phyloP scores from a whole-genome alignment of 2,888 invertebrate species.

The Mechanitis messenoides region DNA sequence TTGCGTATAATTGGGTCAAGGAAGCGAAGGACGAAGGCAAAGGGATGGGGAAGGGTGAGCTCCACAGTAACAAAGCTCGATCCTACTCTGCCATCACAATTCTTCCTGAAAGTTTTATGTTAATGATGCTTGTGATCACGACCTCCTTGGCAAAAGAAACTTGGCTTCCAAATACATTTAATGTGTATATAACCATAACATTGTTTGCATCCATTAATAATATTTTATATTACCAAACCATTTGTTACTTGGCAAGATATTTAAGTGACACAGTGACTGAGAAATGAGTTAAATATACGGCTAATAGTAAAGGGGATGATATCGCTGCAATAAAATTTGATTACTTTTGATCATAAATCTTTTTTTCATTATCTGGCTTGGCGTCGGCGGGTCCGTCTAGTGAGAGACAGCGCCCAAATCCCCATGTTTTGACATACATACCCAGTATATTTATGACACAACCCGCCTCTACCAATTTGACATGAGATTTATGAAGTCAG shows the following conservation, averaged over 20 bases:
- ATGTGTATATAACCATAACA: constrained; percentile 22
- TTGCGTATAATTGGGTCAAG: constrained; percentile 62
- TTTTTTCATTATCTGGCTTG: constrained; percentile 69
- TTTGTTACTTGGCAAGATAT: constrained; percentile 1
- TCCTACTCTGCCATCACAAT: constrained; percentile 62
- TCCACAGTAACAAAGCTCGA: constrained; percentile 61
- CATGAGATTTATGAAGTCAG: constrained; percentile 71
- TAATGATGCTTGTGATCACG: constrained; percentile 52
- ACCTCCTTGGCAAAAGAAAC: constrained; percentile 64
- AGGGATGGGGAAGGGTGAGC: constrained; percentile 45
- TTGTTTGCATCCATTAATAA: neutral
- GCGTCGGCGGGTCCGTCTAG: constrained; percentile 49
- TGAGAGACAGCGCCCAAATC: constrained; percentile 62
- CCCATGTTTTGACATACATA: constrained; percentile 74
- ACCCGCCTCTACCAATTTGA: constrained; percentile 58
- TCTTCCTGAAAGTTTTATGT: constrained; percentile 62
- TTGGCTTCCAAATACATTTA: constrained; percentile 48
- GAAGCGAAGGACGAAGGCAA: constrained; percentile 54
- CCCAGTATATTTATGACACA: constrained; percentile 66
- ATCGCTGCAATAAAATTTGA: constrained; percentile 70
- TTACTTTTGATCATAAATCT: constrained; percentile 74
- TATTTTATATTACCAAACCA: neutral
- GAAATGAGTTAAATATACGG: constrained; percentile 41
- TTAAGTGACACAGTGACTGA: constrained; percentile 39
- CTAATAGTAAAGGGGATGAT: constrained; percentile 52